Evolutionary conservation across 2,888 invertebrate genomes (phyloP).

Genomic region (Malthinus flaveolus): DNA sequence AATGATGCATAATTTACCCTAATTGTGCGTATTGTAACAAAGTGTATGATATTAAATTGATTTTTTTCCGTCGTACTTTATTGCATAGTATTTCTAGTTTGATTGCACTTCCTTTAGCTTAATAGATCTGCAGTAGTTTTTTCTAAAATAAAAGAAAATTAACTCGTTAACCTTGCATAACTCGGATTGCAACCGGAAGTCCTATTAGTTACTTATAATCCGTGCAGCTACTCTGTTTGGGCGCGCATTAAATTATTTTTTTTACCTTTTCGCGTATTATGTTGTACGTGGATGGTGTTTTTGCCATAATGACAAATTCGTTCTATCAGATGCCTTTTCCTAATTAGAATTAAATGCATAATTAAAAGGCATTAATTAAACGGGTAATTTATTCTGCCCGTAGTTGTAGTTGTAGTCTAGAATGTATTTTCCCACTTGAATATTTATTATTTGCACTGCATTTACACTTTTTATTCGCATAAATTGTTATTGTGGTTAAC

Average conservation of each 20-base stretch:
- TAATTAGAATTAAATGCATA: slow-evolving; percentile 3
- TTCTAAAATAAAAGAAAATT: slow-evolving; percentile 13
- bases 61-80: too few species aligned
- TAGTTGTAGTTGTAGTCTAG: not conserved
- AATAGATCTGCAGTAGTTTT: too few species aligned
- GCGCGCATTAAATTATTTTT: slow-evolving; percentile 10
- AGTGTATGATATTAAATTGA: too few species aligned
- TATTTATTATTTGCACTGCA: not conserved
- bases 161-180: slow-evolving; percentile 32
- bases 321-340: not conserved
- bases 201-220: slow-evolving; percentile 10
- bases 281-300: not conserved
- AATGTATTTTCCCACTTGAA: too few species aligned
- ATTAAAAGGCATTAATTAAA: not conserved
- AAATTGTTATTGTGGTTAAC: not conserved
- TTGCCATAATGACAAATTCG: slow-evolving; percentile 12
- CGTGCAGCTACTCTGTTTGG: slow-evolving; percentile 2
- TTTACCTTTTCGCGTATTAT: not conserved
- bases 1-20: too few species aligned
- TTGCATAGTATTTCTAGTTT: too few species aligned
- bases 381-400: not conserved
- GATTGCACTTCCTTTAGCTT: too few species aligned
- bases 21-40: too few species aligned
- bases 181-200: slow-evolving; percentile 14
- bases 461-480: not conserved